Base-by-base conservation (phyloP, 2,113 vertebrate species). In the Cavia porcellus region DNA sequence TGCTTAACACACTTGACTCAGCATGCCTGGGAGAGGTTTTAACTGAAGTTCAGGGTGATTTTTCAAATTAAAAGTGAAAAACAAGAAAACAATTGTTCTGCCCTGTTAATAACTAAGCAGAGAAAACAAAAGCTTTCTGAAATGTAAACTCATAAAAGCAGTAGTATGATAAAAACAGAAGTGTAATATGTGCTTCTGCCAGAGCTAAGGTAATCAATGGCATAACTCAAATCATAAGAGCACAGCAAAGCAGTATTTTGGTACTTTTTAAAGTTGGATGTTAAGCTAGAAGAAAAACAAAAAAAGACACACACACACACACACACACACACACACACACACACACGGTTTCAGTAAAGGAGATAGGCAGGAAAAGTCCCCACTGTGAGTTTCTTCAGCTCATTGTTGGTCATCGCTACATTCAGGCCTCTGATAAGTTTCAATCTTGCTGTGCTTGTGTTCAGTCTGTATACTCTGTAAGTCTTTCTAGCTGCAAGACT, bases 1-100 rank as follows among this genome's bases (percentile, higher is more conserved):
- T 92, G 70, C 55, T 75, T 75, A 32, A 86, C 59, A 30, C 45
- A 61, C 57, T 87, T 93, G 96, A 97, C 52, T 94, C 80, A 75
- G 52, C 92, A 72, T 68, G 90, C 87, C 82, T 74, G 70, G 28
- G 57, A 79, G 14, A 70, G 81, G 77, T 90, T 86, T 93, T 92
- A 35, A 84, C 92, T 57, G 20, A 6, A 32, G 72, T 70, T 92
- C 55, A 68, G 86, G 62, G 35, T 68, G 80, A 92, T 45, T 94
- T 96, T 96, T 92, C 88, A 92, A 96, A 92, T 95, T 68, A 90
- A 97, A 93, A 96, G 66, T 50, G 91, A 94, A 68, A 77, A 74
- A 92, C 19, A 87, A 81, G 59, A 92, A 90, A 66, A n/a, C 82
- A 95, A 90, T 96, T 96, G 84, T 98, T 96, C 94, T 88, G 42